phyloP scores from a whole-genome alignment of 2,888 invertebrate species.

The Ophion ventricosus region DNA sequence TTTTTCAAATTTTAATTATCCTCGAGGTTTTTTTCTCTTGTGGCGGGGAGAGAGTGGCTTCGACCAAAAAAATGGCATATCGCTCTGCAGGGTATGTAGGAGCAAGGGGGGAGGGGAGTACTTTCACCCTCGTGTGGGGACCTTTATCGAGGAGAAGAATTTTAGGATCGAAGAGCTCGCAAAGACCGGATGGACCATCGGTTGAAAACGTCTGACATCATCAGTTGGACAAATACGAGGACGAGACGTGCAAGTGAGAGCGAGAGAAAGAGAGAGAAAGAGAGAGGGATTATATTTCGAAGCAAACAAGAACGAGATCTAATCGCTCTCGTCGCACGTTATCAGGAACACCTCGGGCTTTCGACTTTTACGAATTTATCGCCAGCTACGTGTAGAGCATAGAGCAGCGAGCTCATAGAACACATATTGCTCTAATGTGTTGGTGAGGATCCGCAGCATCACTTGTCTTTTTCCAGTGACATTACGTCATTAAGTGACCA shows the following conservation, averaged over 20 bases:
- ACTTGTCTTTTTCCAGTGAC: background rate
- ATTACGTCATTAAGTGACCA: background rate
- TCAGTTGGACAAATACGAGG: slow-evolving; percentile 81
- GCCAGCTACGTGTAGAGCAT: slow-evolving; percentile 11
- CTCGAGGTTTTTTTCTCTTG: no score
- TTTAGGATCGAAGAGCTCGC: slow-evolving; percentile 70
- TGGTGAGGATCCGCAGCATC: background rate
- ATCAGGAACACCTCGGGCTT: slow-evolving; percentile 69
- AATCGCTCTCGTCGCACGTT: slow-evolving; percentile 76
- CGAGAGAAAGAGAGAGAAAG: slow-evolving; percentile 20
- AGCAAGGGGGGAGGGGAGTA: background rate
- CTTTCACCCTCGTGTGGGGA: slow-evolving; percentile 4
- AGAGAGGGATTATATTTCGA: slow-evolving; percentile 49
- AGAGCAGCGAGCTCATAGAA: background rate
- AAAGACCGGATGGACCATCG: slow-evolving; percentile 80
- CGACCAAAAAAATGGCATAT: background rate
- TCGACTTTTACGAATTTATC: slow-evolving; percentile 59
- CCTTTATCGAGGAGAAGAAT: slow-evolving; percentile 25
- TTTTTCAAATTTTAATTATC: no score
- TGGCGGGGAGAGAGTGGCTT: no score
- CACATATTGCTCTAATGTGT: background rate
- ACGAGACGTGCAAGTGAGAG: slow-evolving; percentile 47
- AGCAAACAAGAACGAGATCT: slow-evolving; percentile 80
- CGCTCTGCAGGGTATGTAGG: no score
- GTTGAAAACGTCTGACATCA: slow-evolving; percentile 72